These are phyloP conservation scores for Gila orcuttii DNA, from an alignment of 2,113 vertebrate genomes.

Conservation along the genomic window DNA sequence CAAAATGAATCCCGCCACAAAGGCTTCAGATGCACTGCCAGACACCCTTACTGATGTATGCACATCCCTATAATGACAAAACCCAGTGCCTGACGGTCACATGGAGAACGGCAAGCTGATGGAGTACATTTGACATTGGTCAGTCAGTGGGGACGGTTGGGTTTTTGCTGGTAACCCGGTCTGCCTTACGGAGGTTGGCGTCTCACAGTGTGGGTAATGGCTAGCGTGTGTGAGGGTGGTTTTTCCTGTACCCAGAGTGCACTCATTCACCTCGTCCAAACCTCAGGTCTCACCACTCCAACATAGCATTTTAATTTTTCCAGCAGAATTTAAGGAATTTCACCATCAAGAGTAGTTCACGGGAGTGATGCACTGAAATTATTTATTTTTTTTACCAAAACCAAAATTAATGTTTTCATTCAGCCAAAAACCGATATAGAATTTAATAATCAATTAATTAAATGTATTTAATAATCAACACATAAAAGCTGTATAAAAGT, in stretches of 20 bases:
- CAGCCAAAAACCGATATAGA: too few species aligned
- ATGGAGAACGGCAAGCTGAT: neutral
- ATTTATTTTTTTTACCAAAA: too few species aligned
- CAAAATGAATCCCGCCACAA: conserved; percentile 13
- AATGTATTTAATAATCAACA: neutral
- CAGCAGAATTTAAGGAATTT: conserved; percentile 20
- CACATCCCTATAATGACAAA: conserved; percentile 25
- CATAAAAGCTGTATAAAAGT: neutral
- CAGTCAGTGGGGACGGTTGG: neutral
- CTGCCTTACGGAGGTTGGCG: neutral
- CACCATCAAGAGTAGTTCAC: too few species aligned
- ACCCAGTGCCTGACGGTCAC: conserved; percentile 21
- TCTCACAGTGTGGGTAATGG: conserved; percentile 5
- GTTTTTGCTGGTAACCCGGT: conserved; percentile 25
- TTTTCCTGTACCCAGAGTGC: conserved; percentile 19
- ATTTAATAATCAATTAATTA: neutral
- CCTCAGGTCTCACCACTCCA: conserved; percentile 40
- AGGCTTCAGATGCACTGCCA: conserved; percentile 1
- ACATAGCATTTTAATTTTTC: conserved; percentile 40
- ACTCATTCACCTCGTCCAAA: conserved; percentile 28
- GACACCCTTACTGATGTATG: neutral
- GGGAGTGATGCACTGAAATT: too few species aligned
- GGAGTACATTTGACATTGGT: neutral
- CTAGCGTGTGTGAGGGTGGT: neutral
- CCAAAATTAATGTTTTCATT: too few species aligned